A percentile compares a stretch with the other conserved stretches of the same genome.
Evolutionary conservation across 2,888 invertebrate genomes (phyloP).

Genomic region (Dynastes tityus): DNA sequence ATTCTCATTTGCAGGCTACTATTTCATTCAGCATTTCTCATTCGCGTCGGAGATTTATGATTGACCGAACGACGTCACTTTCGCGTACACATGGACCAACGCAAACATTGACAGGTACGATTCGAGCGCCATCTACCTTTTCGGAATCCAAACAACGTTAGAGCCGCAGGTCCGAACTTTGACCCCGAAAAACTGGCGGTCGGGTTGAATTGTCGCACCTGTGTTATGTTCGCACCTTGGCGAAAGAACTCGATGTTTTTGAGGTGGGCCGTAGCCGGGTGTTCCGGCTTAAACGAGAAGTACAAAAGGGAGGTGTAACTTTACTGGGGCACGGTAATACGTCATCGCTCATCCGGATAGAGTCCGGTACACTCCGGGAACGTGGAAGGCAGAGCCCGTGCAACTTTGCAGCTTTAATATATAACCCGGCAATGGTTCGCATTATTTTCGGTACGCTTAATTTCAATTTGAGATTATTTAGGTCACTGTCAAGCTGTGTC

Average conservation of each 20-base stretch:
- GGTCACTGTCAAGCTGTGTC: slow-evolving; percentile 49
- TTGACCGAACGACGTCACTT: slow-evolving; percentile 29
- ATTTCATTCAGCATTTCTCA: slow-evolving; percentile 56
- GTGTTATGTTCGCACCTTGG: slow-evolving; percentile 58
- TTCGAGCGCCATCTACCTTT: slow-evolving; percentile 32
- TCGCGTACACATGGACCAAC: slow-evolving; percentile 14
- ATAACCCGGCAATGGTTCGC: slow-evolving; percentile 41
- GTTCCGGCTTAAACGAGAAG: slow-evolving; percentile 58
- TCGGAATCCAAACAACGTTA: neutral
- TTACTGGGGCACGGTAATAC: slow-evolving; percentile 65
- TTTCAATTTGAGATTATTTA: slow-evolving; percentile 40
- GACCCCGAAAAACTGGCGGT: slow-evolving; percentile 40
- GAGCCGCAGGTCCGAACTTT: slow-evolving; percentile 52
- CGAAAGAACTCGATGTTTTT: slow-evolving; percentile 59
- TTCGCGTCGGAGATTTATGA: slow-evolving; percentile 48
- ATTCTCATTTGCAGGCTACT: slow-evolving; percentile 58
- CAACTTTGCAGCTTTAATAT: slow-evolving; percentile 54
- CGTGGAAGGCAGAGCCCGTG: slow-evolving; percentile 55
- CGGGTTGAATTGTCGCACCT: slow-evolving; percentile 50
- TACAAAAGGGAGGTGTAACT: slow-evolving; percentile 63
- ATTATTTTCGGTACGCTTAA: slow-evolving; percentile 32
- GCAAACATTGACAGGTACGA: neutral
- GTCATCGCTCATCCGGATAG: slow-evolving; percentile 68
- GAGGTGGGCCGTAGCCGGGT: slow-evolving; percentile 58
- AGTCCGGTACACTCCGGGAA: slow-evolving; percentile 63